A percentile compares a stretch with the other conserved stretches of the same genome.
phyloP scores from a whole-genome alignment of 2,888 invertebrate genomes.

The Hemaris fuciformis region DNA sequence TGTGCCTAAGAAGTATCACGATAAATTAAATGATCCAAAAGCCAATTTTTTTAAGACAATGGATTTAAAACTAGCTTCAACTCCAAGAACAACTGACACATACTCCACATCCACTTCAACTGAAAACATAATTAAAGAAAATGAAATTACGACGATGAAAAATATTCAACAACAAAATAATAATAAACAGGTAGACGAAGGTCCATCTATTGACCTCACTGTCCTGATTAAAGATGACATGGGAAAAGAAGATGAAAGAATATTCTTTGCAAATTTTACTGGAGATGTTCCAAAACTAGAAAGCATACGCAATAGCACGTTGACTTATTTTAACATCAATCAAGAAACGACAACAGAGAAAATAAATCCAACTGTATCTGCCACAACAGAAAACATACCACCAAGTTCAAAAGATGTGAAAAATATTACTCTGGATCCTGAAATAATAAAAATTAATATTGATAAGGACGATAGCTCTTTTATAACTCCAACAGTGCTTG shows the following conservation, averaged over 20 bases:
- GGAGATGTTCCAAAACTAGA: conserved; percentile 44
- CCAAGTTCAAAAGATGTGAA: conserved; percentile 7
- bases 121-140: conserved; percentile 22
- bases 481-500: conserved; percentile 41
- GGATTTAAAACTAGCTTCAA: conserved; percentile 34
- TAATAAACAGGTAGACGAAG: conserved; percentile 38
- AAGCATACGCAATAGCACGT: conserved; percentile 25
- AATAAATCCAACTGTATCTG: conserved; percentile 19
- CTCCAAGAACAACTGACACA: conserved; percentile 33
- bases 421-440: conserved; percentile 35
- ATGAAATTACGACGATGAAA: conserved; percentile 27
- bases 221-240: conserved; percentile 59
- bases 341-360: conserved; percentile 9
- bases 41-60: conserved; percentile 39
- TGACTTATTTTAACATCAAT: neutral
- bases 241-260: conserved; percentile 30
- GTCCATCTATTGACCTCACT: conserved; percentile 59
- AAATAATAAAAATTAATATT: conserved; percentile 52
- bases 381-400: conserved; percentile 19
- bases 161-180: conserved; percentile 19
- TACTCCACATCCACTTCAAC: conserved; percentile 23
- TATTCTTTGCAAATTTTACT: conserved; percentile 32
- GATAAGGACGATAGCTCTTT: conserved; percentile 42
- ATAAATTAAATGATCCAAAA: conserved; percentile 54
- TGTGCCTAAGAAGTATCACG: conserved; percentile 65